Base-by-base conservation (phyloP, 1,140 invertebrate genomes). In the Drosophila saltans region DNA sequence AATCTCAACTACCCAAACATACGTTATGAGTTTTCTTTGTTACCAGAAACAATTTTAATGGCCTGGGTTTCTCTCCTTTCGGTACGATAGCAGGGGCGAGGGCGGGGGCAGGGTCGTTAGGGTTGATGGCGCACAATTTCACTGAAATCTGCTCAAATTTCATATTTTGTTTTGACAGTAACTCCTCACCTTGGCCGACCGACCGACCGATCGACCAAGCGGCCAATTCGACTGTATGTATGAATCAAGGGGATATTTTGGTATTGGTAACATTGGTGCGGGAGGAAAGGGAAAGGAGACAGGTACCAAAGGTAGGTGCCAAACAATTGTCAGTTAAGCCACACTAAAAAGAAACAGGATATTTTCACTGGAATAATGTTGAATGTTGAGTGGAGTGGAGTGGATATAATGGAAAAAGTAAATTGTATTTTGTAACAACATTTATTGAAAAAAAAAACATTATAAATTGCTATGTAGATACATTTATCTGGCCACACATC, bases 1-100 rank as follows among this genome's bases (percentile, higher is more conserved):
- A 88, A 88, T 88, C 84, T 88, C 74, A 70, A 80, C 83, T 78
- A 72, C 52, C 69, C 83, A 77, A 88, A 72, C 83, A 82, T 75
- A 88, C 83, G 77, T 80, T 78, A 77, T 72, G 83, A 83, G 72
- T 80, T 86, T 86, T 88, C 82, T 86, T 86, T 86, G 82, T 86
- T 83, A 67, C 43, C 21, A 11, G 16, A n/a, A 66, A 77, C 75
- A 26, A 30, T 78, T 77, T 78, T 78, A 77, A 70, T 69, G 68
- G 70, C 45, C 61, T 45, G 57, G 40, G 56, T 57, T 64, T 69
- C 41, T 69, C 41, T 59, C 60, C 52, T n/a, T 26, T 28, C 16
- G 36, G 62, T 3, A 36, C 16, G 16, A 16, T 16, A 16, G 24
- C 28, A 16, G 2, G 40, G 60, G 43, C 10, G 11, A 2, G 57